Evolutionary conservation across 2,888 invertebrate genomes (phyloP).

Genomic region (Bruchidius siliquastri): DNA sequence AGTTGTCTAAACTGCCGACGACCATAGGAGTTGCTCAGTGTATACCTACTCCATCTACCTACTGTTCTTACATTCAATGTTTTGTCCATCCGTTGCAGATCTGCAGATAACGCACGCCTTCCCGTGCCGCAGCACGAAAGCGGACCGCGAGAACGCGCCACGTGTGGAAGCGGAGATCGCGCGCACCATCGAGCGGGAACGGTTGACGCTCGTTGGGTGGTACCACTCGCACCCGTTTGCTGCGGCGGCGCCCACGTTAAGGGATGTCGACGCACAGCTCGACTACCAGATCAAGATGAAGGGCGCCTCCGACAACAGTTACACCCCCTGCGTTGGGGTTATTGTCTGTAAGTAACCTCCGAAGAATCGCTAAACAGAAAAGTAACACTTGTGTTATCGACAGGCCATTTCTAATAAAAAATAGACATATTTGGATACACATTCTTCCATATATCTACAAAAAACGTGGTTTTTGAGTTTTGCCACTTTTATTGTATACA

Average conservation of each 20-base stretch:
- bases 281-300: slow-evolving; percentile 95
- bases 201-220: slow-evolving; percentile 85
- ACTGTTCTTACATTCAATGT: too few relatives aligned
- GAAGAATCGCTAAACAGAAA: too few relatives aligned
- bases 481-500: too few relatives aligned
- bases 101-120: slow-evolving; percentile 83
- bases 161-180: slow-evolving; percentile 79
- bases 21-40: too few relatives aligned
- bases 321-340: slow-evolving; percentile 87
- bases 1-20: too few relatives aligned
- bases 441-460: too few relatives aligned
- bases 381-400: too few relatives aligned
- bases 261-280: slow-evolving; percentile 88
- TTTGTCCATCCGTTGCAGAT: slow-evolving; percentile 66
- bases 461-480: too few relatives aligned
- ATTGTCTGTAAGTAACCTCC: slow-evolving; percentile 88
- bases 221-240: slow-evolving; percentile 92
- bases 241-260: slow-evolving; percentile 78
- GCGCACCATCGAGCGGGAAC: slow-evolving; percentile 74
- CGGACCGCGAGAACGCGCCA: slow-evolving; percentile 70
- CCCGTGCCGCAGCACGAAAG: slow-evolving; percentile 79
- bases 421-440: too few relatives aligned
- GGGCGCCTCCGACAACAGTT: slow-evolving; percentile 85
- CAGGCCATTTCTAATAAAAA: too few relatives aligned
- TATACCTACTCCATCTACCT: too few relatives aligned